Percentiles rank a stretch among this genome's conserved stretches.
phyloP scores from a whole-genome alignment of 2,113 vertebrate genomes.

The Neofelis nebulosa region DNA sequence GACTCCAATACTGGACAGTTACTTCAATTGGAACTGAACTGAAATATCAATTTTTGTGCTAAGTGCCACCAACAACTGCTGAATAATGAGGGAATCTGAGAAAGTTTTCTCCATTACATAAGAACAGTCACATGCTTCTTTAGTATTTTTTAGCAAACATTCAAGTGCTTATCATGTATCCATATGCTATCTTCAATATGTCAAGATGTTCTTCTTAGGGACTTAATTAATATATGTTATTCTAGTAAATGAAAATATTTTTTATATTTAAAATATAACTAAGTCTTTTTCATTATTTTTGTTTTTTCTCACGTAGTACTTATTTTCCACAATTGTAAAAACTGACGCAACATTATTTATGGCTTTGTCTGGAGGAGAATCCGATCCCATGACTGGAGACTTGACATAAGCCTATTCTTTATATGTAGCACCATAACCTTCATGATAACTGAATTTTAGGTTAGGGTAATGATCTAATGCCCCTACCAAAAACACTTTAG shows the following conservation, averaged over 20 bases:
- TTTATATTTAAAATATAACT: not conserved
- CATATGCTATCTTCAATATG: not conserved
- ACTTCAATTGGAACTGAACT: constrained; percentile 13
- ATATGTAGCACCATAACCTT: not conserved
- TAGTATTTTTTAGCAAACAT: constrained; percentile 6
- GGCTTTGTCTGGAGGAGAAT: not conserved
- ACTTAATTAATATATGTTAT: constrained; percentile 22
- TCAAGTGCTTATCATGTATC: not conserved
- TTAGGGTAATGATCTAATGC: not conserved
- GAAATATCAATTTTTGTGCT: constrained; percentile 22
- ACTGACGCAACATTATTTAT: not conserved
- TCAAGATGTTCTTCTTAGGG: not conserved
- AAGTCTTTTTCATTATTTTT: not conserved
- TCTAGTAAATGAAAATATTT: not conserved
- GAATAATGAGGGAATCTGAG: constrained; percentile 35
- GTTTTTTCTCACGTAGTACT: constrained; percentile 11
- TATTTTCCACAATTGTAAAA: constrained; percentile 37
- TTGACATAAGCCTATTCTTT: not conserved
- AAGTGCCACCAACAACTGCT: constrained; percentile 23
- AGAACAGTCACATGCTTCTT: not conserved
- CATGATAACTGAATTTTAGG: not conserved
- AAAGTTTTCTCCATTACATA: not conserved
- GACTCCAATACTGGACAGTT: not conserved
- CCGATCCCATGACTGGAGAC: not conserved
- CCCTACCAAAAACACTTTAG: not conserved